Evolutionary conservation across 1,140 invertebrate genomes (phyloP).

Genomic region (Drosophila fuyamai): DNA sequence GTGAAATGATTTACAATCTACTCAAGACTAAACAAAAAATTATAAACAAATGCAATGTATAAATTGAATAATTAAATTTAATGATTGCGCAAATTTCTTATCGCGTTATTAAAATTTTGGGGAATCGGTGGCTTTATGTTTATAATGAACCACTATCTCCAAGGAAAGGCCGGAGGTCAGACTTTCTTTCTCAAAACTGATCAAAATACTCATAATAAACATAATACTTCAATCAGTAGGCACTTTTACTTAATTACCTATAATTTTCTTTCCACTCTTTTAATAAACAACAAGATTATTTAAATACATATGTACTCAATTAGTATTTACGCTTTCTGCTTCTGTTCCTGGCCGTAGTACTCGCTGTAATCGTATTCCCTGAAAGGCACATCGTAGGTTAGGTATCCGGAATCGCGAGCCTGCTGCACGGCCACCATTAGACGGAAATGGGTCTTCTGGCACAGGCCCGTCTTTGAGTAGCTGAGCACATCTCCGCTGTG

Average conservation of each 20-base stretch:
- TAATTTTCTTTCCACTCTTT: conserved; percentile 21
- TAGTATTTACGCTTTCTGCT: conserved; percentile 27
- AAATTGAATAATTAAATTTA: too few species aligned
- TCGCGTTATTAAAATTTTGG: too few species aligned
- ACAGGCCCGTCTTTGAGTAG: conserved; percentile 91
- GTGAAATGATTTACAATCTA: too few species aligned
- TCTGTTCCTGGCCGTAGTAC: conserved; percentile 86
- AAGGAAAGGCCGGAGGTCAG: too few species aligned
- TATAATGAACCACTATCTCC: too few species aligned
- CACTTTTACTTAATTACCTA: background rate
- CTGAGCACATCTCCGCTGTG: conserved; percentile 90
- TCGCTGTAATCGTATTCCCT: conserved; percentile 92
- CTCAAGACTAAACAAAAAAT: background rate
- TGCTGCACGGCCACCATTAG: conserved; percentile 90
- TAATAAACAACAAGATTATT: conserved; percentile 25
- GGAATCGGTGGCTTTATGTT: too few species aligned
- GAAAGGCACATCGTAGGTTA: conserved; percentile 93
- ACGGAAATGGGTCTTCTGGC: conserved; percentile 91
- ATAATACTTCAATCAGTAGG: background rate
- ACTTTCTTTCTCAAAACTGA: too few species aligned
- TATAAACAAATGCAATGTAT: too few species aligned
- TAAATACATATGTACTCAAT: background rate
- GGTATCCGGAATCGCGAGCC: conserved; percentile 91
- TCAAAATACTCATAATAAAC: too few species aligned
- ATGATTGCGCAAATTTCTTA: too few species aligned